Base-by-base conservation (phyloP, 2,797 vertebrate genomes). In the Taeniopygia guttata region DNA sequence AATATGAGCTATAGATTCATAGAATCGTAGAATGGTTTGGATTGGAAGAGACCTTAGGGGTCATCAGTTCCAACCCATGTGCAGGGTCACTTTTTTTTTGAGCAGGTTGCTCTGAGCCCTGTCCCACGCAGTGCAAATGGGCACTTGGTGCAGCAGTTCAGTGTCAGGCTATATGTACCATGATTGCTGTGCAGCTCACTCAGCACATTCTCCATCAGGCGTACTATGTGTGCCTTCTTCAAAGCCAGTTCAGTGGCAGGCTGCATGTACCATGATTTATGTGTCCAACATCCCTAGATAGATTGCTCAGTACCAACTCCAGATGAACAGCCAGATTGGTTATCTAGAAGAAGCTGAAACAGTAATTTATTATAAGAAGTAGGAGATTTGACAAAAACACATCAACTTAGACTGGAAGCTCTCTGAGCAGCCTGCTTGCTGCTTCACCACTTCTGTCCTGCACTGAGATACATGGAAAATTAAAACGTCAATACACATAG, bases 61-160 rank as follows among this genome's bases (percentile, higher is more conserved):
- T 66, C 30, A 42, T 29, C 12, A 21, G 13, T 54, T 84, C 40
- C 66, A 90, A 25, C 5, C 9, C 26, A 9, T 10, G 13, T 40
- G 6, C 18, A 36, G 16, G 16, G 29, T 42, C 40, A 58, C 11
- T 46, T 52, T 52, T 22, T 52, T 20, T 25, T 40, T 32, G 21
- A 64, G 11, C 29, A 46, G 30, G 21, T 58, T 72, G 11, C 58
- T 77, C 58, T 8, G 29, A 58, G 22, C 30, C 15, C 26, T 11
- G 1, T 23, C 30, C 30, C 36, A 26, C 18, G 20, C 15, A 7
- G 16, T 77, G 40, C 56, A 83, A 15, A 5, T 11, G 54, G 23
- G 42, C 36, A 40, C 13, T 51, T 0, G 0, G 2, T 3, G 17
- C 55, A 76, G 59, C 54, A 32, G n/a, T n/a, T n/a, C n/a, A n/a